Percentiles rank a stretch among this genome's conserved stretches.
phyloP scores from a whole-genome alignment of 37 sponge, comb jelly and placozoan species.

The Geodia barretti region DNA sequence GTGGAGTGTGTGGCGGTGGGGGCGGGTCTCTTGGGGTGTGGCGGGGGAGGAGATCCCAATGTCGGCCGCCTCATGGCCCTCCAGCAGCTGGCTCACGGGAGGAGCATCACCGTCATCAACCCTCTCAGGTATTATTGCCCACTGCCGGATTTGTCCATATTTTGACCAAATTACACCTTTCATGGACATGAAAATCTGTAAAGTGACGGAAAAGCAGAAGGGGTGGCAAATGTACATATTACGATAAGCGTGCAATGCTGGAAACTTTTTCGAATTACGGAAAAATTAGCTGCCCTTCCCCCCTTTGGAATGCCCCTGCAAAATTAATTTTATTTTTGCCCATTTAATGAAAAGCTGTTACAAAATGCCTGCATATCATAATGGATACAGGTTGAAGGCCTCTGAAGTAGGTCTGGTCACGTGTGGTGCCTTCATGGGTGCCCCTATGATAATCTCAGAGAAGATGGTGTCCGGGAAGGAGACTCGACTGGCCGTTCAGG shows the following conservation, averaged over 20 bases:
- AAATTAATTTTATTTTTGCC: no score
- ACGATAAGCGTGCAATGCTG: no score
- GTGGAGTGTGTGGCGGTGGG: conserved; percentile 81
- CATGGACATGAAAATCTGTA: no score
- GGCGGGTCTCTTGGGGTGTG: conserved; percentile 88
- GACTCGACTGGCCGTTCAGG: conserved; percentile 26
- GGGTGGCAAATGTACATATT: no score
- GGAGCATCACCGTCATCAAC: conserved; percentile 51
- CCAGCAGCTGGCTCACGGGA: conserved; percentile 44
- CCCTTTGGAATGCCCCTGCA: no score
- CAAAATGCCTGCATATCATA: no score
- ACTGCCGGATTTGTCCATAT: no score
- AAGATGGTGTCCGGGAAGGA: conserved; percentile 65
- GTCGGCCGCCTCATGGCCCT: conserved; percentile 46
- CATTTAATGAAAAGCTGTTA: no score
- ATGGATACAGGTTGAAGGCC: conserved; percentile 19
- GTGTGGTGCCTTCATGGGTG: conserved; percentile 82
- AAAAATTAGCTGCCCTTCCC: no score
- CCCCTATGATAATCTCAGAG: conserved; percentile 74
- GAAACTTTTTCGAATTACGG: no score
- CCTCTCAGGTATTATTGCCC: conserved; percentile 69
- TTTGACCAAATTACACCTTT: background rate
- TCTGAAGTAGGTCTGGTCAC: conserved; percentile 21
- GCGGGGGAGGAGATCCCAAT: conserved; percentile 87
- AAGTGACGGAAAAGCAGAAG: no score